Percentiles rank a stretch among this genome's conserved stretches.
Conservation (phyloP, 2,797 vertebrate genomes). For the Chiloscyllium punctatum region DNA sequence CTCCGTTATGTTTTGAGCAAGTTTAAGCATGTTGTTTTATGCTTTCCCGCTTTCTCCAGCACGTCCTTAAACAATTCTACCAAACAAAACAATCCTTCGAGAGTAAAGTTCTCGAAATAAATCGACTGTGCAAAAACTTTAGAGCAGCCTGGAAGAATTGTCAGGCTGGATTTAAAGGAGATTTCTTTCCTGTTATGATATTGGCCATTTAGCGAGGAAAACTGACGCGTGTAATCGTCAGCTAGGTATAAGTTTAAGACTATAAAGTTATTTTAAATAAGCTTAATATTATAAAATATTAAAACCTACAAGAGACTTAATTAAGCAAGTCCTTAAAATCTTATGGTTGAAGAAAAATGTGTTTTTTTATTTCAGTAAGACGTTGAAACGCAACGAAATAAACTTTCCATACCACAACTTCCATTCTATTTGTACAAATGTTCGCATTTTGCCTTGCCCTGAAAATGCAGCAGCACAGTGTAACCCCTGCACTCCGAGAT, state of each 20-base stretch:
- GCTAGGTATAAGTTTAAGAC: not conserved
- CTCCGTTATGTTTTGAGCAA: not conserved
- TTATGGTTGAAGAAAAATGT: not conserved
- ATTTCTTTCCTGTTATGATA: not conserved
- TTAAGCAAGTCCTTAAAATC: not conserved
- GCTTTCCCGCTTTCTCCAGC: too few species aligned
- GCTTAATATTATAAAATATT: not conserved
- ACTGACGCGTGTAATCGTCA: not conserved
- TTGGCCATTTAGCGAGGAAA: not conserved
- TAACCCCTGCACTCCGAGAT: too few species aligned
- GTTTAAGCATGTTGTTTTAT: not conserved
- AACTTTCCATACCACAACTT: too few species aligned
- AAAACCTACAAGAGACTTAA: not conserved
- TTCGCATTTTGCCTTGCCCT: too few species aligned
- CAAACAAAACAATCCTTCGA: too few species aligned
- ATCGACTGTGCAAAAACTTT: too few species aligned
- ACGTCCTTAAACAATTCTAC: too few species aligned
- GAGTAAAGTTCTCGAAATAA: not conserved
- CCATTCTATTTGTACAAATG: too few species aligned
- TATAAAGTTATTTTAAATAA: not conserved
- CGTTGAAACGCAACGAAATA: not conserved
- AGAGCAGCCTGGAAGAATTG: not conserved
- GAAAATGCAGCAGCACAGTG: too few species aligned
- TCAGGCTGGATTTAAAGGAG: too few species aligned
- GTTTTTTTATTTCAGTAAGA: not conserved